Percentiles rank a stretch among this genome's conserved stretches.
Evolutionary conservation across 2,888 invertebrate species (phyloP).

Genomic region (Tenodera sinensis): DNA sequence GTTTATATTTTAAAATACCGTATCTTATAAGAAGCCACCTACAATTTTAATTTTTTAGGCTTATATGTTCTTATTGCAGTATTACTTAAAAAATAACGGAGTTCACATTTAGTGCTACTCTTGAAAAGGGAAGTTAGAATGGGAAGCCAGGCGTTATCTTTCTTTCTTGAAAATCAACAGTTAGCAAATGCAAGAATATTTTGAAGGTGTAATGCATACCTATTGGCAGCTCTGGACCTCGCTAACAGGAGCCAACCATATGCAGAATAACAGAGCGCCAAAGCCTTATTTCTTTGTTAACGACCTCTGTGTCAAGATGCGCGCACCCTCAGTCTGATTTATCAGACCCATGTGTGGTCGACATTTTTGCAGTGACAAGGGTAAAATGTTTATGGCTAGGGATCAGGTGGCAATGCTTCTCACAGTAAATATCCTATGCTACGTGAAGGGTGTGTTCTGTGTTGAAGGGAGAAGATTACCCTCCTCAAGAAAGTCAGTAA

Average conservation of each 20-base stretch:
- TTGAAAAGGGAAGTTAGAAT: too few species aligned
- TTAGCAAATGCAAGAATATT: too few species aligned
- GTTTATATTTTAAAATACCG: too few species aligned
- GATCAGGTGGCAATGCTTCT: neutral
- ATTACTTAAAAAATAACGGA: too few species aligned
- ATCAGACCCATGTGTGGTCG: neutral
- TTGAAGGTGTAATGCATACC: too few species aligned
- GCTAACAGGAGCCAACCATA: neutral
- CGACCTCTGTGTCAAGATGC: neutral
- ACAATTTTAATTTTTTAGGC: too few species aligned
- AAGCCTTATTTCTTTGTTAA: neutral
- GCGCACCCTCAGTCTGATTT: neutral
- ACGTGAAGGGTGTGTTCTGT: neutral
- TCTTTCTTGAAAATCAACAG: too few species aligned
- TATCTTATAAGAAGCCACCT: too few species aligned
- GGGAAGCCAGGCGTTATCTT: too few species aligned
- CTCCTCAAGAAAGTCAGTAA: neutral
- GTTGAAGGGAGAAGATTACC: neutral
- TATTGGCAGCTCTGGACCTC: too few species aligned
- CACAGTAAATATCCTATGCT: neutral
- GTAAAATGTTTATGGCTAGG: neutral
- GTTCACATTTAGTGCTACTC: too few species aligned
- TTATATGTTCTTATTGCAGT: too few species aligned
- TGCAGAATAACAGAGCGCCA: neutral
- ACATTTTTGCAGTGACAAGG: neutral